Evolutionary conservation across 2,797 vertebrate genomes (phyloP).

Genomic region (Crenuchus spilurus): DNA sequence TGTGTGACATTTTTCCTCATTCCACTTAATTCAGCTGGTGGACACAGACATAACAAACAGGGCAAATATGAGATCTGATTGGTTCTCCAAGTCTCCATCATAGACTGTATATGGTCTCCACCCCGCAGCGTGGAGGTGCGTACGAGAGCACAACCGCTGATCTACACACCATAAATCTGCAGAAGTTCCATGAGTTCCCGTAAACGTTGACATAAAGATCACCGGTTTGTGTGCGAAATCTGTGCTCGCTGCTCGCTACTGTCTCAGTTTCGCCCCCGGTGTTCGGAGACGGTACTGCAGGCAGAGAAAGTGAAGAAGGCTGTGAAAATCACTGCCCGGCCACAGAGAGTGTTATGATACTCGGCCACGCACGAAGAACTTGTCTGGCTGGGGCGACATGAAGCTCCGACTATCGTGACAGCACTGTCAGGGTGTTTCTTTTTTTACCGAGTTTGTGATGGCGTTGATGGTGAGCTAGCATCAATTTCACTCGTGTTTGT

Average conservation of each 20-base stretch:
- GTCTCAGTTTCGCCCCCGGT: conserved; percentile 35
- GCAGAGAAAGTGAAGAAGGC: conserved; percentile 12
- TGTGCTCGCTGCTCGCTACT: background rate
- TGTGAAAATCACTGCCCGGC: conserved; percentile 44
- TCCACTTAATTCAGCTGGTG: too few species aligned
- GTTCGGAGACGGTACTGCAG: conserved; percentile 9
- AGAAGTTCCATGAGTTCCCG: too few species aligned
- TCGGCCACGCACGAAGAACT: conserved; percentile 30
- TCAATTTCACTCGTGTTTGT: conserved; percentile 59
- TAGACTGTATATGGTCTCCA: background rate
- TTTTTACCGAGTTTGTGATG: conserved; percentile 39
- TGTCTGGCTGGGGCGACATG: background rate
- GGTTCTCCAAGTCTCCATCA: too few species aligned
- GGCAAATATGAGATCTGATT: too few species aligned
- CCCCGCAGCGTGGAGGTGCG: too few species aligned
- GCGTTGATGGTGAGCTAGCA: conserved; percentile 28
- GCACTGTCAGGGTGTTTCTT: conserved; percentile 29
- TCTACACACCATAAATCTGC: background rate
- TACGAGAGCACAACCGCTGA: background rate
- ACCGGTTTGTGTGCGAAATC: background rate
- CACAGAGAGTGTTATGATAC: conserved; percentile 12
- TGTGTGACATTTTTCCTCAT: too few species aligned
- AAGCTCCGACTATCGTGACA: background rate
- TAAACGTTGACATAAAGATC: background rate
- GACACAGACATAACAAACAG: too few species aligned